phyloP scores from a whole-genome alignment of 1,140 invertebrate species.

The Uloborus diversus region DNA sequence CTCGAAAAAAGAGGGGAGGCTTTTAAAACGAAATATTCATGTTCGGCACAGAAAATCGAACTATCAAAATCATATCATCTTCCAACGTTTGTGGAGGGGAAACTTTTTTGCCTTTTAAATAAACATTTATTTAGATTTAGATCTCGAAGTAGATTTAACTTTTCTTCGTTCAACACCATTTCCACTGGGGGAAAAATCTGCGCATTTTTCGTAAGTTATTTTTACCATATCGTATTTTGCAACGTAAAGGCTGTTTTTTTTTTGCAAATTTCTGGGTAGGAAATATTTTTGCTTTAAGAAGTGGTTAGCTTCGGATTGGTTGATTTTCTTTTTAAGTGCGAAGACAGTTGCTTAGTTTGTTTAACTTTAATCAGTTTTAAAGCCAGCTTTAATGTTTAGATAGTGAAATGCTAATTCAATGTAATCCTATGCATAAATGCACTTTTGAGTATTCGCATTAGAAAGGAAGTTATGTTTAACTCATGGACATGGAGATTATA shows the following conservation, averaged over 20 bases:
- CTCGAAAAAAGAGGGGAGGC: too few species aligned
- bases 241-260: neutral
- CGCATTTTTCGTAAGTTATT: conserved; percentile 5
- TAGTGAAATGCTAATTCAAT: too few species aligned
- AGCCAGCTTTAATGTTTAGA: too few species aligned
- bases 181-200: neutral
- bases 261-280: neutral
- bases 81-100: neutral
- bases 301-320: too few species aligned
- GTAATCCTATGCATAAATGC: too few species aligned
- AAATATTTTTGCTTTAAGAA: neutral
- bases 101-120: conserved; percentile 34
- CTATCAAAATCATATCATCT: conserved; percentile 52
- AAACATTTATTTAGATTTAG: conserved; percentile 55
- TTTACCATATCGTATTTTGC: neutral
- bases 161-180: neutral
- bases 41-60: conserved; percentile 26
- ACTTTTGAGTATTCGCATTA: too few species aligned
- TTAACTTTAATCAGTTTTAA: too few species aligned
- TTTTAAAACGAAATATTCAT: conserved; percentile 54
- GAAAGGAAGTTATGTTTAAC: too few species aligned
- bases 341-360: too few species aligned
- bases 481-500: too few species aligned
- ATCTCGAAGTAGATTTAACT: conserved; percentile 21
- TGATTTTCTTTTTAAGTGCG: too few species aligned